Evolutionary conservation across 2,113 vertebrate species (phyloP).

Genomic region (Paramormyrops kingsleyae): DNA sequence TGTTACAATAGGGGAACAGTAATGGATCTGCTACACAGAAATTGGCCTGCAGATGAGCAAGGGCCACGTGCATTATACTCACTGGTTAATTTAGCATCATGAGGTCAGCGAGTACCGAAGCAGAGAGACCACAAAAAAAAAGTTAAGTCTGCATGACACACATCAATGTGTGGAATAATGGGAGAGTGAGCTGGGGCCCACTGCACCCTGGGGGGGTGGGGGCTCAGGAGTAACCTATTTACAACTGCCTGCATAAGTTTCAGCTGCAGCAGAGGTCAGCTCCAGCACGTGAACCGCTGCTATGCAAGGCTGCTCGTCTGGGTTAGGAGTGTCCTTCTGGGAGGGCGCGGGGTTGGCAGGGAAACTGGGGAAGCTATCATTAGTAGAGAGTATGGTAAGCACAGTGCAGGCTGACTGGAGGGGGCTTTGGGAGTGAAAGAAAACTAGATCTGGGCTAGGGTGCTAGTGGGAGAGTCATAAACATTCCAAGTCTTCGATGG

Average conservation of each 20-base stretch:
- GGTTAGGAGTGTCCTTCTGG: neutral
- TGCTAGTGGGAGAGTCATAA: neutral
- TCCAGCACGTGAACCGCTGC: neutral
- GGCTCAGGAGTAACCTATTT: slow-evolving; percentile 78
- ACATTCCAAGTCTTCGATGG: neutral
- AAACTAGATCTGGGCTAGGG: neutral
- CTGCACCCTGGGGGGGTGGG: slow-evolving; percentile 60
- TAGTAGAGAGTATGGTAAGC: neutral
- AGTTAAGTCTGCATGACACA: neutral
- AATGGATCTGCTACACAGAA: neutral
- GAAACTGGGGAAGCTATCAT: neutral
- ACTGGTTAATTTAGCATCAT: neutral
- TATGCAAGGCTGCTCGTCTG: neutral
- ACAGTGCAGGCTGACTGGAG: neutral
- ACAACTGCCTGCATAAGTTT: slow-evolving; percentile 77
- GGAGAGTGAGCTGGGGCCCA: slow-evolving; percentile 37
- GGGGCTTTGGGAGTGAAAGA: neutral
- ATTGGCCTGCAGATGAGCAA: neutral
- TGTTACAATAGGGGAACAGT: neutral
- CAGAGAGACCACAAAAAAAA: slow-evolving; percentile 32
- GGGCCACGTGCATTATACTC: neutral
- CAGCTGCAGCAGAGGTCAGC: slow-evolving; percentile 49
- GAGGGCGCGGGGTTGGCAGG: neutral
- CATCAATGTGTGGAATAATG: slow-evolving; percentile 53
- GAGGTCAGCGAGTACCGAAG: neutral